These are phyloP conservation scores for Strigamia crassipes DNA, from an alignment of 2,888 invertebrate species.

Conservation along the genomic window DNA sequence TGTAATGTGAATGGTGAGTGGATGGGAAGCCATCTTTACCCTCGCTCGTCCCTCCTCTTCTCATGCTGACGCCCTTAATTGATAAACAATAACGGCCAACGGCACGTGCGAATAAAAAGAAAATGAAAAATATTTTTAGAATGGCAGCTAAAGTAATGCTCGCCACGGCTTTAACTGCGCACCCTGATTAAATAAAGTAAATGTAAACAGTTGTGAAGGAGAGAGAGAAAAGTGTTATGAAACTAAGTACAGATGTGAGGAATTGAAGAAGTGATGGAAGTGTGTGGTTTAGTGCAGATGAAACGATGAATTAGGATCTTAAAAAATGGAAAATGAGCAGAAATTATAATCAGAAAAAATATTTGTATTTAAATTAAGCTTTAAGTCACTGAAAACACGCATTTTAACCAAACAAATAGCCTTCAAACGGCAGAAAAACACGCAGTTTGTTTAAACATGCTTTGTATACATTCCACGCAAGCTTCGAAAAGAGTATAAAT, in stretches of 20 bases:
- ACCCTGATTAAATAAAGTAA: not conserved
- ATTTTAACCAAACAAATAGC: too few relatives aligned
- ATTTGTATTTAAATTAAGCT: not conserved
- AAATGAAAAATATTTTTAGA: slow-evolving; percentile 26
- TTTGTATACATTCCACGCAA: not conserved
- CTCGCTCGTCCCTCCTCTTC: slow-evolving; percentile 7
- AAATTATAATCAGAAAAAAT: not conserved
- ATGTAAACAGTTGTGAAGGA: slow-evolving; percentile 4
- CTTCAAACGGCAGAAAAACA: not conserved
- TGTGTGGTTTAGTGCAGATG: not conserved
- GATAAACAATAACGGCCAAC: slow-evolving; percentile 34
- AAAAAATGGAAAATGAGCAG: not conserved
- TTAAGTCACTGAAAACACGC: not conserved
- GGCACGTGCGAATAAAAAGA: slow-evolving; percentile 7
- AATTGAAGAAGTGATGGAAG: not conserved
- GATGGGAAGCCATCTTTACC: slow-evolving; percentile 34
- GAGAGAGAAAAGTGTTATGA: not conserved
- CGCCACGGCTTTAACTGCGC: not conserved
- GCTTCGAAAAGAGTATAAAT: not conserved
- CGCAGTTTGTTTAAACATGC: not conserved
- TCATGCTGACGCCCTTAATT: slow-evolving; percentile 26
- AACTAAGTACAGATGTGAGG: not conserved
- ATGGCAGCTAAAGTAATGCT: not conserved
- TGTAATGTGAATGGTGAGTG: slow-evolving; percentile 27
- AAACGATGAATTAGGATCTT: not conserved